Percentiles rank a stretch among this genome's conserved stretches.
These are phyloP conservation scores for Microcebus murinus DNA, from an alignment of 2,113 vertebrate genomes.

Conservation along the genomic window DNA sequence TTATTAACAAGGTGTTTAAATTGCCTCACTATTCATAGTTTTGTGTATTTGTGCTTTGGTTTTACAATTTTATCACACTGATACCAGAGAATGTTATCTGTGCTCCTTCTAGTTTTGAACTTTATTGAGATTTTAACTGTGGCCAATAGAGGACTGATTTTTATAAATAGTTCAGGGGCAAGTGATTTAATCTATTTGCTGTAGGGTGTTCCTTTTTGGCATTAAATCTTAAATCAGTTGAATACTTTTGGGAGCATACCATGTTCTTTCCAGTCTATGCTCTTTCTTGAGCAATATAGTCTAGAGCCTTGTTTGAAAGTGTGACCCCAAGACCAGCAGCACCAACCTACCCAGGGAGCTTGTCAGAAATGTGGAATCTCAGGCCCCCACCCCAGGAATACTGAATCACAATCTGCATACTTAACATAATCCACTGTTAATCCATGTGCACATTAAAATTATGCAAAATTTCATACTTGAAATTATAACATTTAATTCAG, in stretches of 20 bases:
- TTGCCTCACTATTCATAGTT: neutral
- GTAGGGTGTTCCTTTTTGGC: neutral
- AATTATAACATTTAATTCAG: slow-evolving; percentile 1
- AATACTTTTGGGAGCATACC: neutral
- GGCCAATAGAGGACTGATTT: neutral
- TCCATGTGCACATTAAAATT: neutral
- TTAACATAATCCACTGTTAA: neutral
- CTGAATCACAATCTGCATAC: neutral
- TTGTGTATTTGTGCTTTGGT: neutral
- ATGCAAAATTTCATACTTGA: neutral
- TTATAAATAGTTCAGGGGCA: neutral
- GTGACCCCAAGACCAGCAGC: neutral
- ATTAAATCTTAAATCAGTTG: neutral
- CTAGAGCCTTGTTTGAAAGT: neutral
- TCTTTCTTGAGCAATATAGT: neutral
- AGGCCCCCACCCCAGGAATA: neutral
- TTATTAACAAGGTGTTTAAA: neutral
- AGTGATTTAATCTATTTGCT: neutral
- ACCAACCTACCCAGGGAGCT: neutral
- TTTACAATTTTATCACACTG: neutral
- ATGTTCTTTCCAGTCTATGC: neutral
- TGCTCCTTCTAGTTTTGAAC: neutral
- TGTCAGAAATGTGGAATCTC: neutral
- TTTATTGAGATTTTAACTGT: neutral
- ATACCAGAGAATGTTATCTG: neutral